Conservation (phyloP, 2,888 invertebrate genomes). For the Saturnia pavonia region DNA sequence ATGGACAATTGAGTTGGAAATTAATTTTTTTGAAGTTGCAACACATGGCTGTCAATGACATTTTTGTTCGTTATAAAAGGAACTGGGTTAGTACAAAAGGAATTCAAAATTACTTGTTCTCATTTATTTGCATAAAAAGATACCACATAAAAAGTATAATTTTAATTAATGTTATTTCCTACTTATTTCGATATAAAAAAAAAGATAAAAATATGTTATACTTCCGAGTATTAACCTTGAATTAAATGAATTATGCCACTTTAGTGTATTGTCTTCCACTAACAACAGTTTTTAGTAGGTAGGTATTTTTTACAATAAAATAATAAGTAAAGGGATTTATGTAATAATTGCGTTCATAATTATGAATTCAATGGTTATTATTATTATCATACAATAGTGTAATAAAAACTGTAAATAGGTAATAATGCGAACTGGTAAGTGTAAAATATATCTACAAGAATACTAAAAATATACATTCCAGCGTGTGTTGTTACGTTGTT, state of each 20-base stretch:
- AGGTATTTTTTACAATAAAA: neutral
- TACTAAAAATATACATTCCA: no score
- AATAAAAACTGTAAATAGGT: neutral
- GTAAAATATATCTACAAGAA: neutral
- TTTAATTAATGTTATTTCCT: neutral
- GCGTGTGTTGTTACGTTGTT: no score
- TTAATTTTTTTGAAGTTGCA: no score
- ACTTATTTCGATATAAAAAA: neutral
- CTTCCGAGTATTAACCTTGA: neutral
- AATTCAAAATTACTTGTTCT: no score
- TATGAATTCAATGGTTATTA: neutral
- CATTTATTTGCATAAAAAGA: no score
- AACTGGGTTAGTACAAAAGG: no score
- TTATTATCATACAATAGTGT: neutral
- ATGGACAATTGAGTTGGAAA: no score
- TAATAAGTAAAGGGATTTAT: neutral
- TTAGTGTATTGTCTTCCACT: neutral
- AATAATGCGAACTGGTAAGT: neutral
- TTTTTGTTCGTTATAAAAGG: no score
- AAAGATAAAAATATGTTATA: neutral
- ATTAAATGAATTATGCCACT: neutral
- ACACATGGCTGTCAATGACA: no score
- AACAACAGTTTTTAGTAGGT: neutral
- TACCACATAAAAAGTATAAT: neutral
- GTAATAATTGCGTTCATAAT: neutral